Evolutionary conservation across 2,113 vertebrate genomes (phyloP), one percentile per base, ranked within the genome.

Genomic region (Anser brachyrhynchus): DNA sequence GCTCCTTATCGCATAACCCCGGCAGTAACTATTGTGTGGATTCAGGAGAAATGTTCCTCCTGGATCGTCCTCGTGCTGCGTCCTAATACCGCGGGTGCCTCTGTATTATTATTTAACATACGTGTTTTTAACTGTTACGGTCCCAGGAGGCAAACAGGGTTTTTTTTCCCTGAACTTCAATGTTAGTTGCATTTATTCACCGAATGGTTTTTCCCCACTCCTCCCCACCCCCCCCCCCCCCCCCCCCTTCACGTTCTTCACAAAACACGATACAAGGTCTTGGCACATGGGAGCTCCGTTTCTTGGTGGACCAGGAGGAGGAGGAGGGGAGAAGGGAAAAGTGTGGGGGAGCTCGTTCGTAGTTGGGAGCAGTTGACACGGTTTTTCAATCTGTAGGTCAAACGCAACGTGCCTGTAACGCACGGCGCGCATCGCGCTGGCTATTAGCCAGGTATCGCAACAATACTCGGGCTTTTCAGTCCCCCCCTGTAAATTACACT

Each of bases 361-460:
- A 97, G 95, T 94, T 97, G 90, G 95, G 95, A 95, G 97, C 94
- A 92, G 94, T 95, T 97, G 97, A 97, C 97, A 96, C 95, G 92
- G 84, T 69, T 95, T 97, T 96, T 96, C 93, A 81, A 78, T 97
- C 96, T 97, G 97, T 98, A 98, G 98, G 98, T 98, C 98, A 97
- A 95, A 96, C 41, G 16, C 83, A 81, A 79, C 87, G 23, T 92
- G 94, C 92, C 90, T 91, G 72, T 94, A 91, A 76, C 62, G 52
- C 67, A 57, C 57, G 31, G 26, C 1, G 39, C 39, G n/a, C 82
- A 88, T 94, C 64, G 19, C 51, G 5, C 81, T 92, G 96, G 91
- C 94, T 96, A 51, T 70, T 90, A 84, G 77, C 93, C 80, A 92
- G 67, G 35, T 91, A 95, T 72, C 76, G 20, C 77, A 67, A 33